Conservation (phyloP, 1,140 invertebrate genomes). For the Drosophila obscura region DNA sequence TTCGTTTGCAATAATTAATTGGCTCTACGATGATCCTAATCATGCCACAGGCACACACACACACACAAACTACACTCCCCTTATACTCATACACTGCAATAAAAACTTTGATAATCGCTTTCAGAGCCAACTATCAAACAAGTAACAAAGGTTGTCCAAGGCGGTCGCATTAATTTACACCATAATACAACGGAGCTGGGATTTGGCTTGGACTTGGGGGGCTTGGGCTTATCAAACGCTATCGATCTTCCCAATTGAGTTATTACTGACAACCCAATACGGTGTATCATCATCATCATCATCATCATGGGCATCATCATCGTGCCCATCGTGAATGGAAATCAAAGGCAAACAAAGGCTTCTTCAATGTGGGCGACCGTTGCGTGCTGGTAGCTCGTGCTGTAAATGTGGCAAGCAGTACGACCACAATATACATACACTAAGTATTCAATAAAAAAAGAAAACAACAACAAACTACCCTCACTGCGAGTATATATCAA, state of each 20-base stretch:
- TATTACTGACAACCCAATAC: slow-evolving; percentile 75
- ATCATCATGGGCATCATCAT: slow-evolving; percentile 15
- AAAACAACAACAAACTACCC: slow-evolving; percentile 5
- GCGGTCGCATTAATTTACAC: slow-evolving; percentile 45
- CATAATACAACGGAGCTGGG: slow-evolving; percentile 23
- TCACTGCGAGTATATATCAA: slow-evolving; percentile 22
- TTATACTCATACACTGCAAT: slow-evolving; percentile 18
- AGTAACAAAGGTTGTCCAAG: not conserved
- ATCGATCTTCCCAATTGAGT: slow-evolving; percentile 72
- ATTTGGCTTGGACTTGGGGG: not conserved
- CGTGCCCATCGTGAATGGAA: slow-evolving; percentile 50
- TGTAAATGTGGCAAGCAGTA: slow-evolving; percentile 26
- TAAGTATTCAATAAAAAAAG: slow-evolving; percentile 54
- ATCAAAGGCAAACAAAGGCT: slow-evolving; percentile 67
- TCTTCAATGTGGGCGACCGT: slow-evolving; percentile 39
- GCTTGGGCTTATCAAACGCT: slow-evolving; percentile 47
- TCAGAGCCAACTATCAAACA: slow-evolving; percentile 13
- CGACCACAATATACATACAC: too few species aligned
- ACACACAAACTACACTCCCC: not conserved
- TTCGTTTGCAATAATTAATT: slow-evolving; percentile 39
- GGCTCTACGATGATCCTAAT: slow-evolving; percentile 43
- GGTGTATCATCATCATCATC: slow-evolving; percentile 43
- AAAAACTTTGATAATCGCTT: slow-evolving; percentile 40
- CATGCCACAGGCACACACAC: slow-evolving; percentile 18
- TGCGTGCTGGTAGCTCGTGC: slow-evolving; percentile 63